A percentile compares a stretch with the other conserved stretches of the same genome.
phyloP scores from a whole-genome alignment of 2,888 invertebrate genomes.

The Ryuthela nishihirai region DNA sequence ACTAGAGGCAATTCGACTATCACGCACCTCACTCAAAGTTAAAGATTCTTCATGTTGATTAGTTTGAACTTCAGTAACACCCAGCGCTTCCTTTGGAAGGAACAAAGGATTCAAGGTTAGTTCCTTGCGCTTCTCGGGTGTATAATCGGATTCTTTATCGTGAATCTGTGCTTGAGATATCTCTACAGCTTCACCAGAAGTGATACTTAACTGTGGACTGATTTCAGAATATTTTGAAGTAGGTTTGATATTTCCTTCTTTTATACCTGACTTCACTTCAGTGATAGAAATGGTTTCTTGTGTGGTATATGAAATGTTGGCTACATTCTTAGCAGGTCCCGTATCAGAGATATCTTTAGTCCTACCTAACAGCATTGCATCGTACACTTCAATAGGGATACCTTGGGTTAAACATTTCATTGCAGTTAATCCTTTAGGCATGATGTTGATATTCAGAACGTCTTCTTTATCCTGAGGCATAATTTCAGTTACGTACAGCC shows the following conservation, averaged over 20 bases:
- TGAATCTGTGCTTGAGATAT: conserved; percentile 22
- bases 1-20: conserved; percentile 4
- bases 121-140: not conserved
- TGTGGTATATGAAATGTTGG: conserved; percentile 15
- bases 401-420: conserved; percentile 7
- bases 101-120: conserved; percentile 6
- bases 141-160: conserved; percentile 31
- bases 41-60: conserved; percentile 16
- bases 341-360: conserved; percentile 9
- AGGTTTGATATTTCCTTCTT: conserved; percentile 10
- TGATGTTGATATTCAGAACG: not conserved
- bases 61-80: conserved; percentile 19
- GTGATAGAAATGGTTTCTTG: conserved; percentile 15
- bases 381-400: conserved; percentile 10
- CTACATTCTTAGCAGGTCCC: conserved; percentile 44
- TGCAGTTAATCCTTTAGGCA: conserved; percentile 17
- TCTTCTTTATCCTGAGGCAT: conserved; percentile 17
- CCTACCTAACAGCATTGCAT: conserved; percentile 10
- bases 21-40: conserved; percentile 1
- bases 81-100: conserved; percentile 23
- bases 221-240: not conserved
- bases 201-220: conserved; percentile 7
- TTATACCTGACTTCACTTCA: conserved; percentile 15
- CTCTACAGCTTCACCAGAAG: conserved; percentile 12
- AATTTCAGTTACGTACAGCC: conserved; percentile 20